Evolutionary conservation across 2,888 invertebrate species (phyloP).

Genomic region (Dynastes tityus): DNA sequence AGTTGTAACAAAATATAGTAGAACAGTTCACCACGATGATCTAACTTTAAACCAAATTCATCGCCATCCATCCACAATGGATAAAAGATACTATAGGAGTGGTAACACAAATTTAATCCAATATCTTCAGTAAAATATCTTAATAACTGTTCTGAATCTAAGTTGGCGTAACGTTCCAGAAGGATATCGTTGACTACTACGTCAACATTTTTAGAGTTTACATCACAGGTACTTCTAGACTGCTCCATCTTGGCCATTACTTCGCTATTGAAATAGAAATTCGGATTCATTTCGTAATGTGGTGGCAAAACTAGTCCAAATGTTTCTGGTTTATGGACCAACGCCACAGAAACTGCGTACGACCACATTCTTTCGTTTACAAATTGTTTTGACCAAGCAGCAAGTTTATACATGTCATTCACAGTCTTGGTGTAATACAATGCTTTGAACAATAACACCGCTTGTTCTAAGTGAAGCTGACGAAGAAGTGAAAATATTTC

Average conservation of each 20-base stretch:
- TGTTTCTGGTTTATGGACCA: conserved; percentile 77
- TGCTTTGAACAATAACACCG: conserved; percentile 77
- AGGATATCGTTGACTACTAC: conserved; percentile 59
- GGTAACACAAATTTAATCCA: conserved; percentile 78
- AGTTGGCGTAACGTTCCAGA: conserved; percentile 69
- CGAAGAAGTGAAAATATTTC: conserved; percentile 78
- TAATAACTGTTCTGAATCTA: conserved; percentile 74
- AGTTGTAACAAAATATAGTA: conserved; percentile 80
- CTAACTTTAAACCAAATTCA: conserved; percentile 72
- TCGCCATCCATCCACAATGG: conserved; percentile 78
- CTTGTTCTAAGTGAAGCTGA: conserved; percentile 77
- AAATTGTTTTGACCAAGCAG: conserved; percentile 78
- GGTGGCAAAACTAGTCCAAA: conserved; percentile 80
- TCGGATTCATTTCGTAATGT: conserved; percentile 82
- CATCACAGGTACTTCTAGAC: background rate
- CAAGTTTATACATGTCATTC: conserved; percentile 79
- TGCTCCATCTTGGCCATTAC: conserved; percentile 53
- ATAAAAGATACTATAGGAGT: conserved; percentile 75
- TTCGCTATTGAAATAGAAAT: conserved; percentile 80
- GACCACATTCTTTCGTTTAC: conserved; percentile 82
- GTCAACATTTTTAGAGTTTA: background rate
- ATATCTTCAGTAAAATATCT: conserved; percentile 84
- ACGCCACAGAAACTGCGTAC: conserved; percentile 73
- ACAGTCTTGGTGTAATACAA: conserved; percentile 82
- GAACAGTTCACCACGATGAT: conserved; percentile 78